These are phyloP conservation scores for Phyllotreta striolata DNA, from an alignment of 2,888 invertebrate genomes.

Conservation along the genomic window DNA sequence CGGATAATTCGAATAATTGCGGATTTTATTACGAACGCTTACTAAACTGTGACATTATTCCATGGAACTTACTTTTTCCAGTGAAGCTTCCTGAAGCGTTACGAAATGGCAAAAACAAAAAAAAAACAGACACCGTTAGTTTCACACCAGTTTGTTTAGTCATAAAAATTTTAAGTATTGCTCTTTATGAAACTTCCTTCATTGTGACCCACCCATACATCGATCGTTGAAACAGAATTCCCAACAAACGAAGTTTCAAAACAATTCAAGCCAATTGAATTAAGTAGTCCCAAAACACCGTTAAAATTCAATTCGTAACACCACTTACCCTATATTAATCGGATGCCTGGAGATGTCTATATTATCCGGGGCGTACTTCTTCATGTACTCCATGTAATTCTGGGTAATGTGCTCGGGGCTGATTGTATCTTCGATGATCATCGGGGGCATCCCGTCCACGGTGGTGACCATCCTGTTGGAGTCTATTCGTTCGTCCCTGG, in stretches of 20 bases:
- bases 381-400: conserved; percentile 62
- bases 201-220: background rate
- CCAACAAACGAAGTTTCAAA: too few relatives aligned
- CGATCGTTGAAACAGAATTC: background rate
- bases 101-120: conserved; percentile 39
- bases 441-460: conserved; percentile 64
- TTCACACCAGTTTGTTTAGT: conserved; percentile 24
- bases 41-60: conserved; percentile 6
- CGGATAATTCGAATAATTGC: conserved; percentile 5
- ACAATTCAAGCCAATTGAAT: too few relatives aligned
- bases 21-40: conserved; percentile 24
- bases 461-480: conserved; percentile 68
- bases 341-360: conserved; percentile 68
- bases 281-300: background rate
- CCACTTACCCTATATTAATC: conserved; percentile 70
- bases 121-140: conserved; percentile 36
- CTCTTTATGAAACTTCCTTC: conserved; percentile 18
- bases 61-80: conserved; percentile 90
- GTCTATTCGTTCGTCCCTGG: conserved; percentile 86
- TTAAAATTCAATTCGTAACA: too few relatives aligned
- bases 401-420: conserved; percentile 69
- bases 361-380: conserved; percentile 67
- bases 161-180: conserved; percentile 14
- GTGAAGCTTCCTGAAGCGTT: conserved; percentile 81
- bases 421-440: conserved; percentile 69